A percentile compares a stretch with the other conserved stretches of the same genome.
These are phyloP conservation scores for Pteropus alecto DNA, from an alignment of 2,113 vertebrate genomes.

Conservation along the genomic window DNA sequence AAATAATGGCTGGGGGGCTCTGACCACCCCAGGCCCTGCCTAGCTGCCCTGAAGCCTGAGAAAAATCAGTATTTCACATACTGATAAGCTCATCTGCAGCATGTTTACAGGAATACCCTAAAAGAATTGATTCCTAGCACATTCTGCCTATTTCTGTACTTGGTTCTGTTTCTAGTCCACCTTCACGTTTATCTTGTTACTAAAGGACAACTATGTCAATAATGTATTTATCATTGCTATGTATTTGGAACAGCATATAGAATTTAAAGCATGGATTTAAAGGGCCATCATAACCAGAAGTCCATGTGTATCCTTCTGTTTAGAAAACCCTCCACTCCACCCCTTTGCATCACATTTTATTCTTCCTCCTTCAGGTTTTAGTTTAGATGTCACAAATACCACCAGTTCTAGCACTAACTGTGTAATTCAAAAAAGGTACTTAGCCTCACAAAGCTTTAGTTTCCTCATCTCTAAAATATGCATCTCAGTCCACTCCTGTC, in stretches of 20 bases:
- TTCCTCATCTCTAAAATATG: background rate
- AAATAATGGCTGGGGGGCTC: background rate
- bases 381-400: background rate
- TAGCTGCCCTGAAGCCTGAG: background rate
- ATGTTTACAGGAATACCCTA: background rate
- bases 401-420: background rate
- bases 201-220: background rate
- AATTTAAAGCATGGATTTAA: background rate
- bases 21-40: background rate
- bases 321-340: background rate
- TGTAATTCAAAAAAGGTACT: background rate
- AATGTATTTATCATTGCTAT: background rate
- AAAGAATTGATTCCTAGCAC: background rate
- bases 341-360: background rate
- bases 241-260: background rate
- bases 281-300: background rate
- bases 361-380: background rate
- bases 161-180: background rate
- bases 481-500: background rate
- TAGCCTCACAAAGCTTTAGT: background rate
- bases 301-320: background rate
- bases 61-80: background rate
- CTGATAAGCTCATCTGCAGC: background rate
- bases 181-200: background rate
- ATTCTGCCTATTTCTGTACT: background rate